These are phyloP conservation scores for Meriones unguiculatus DNA, from an alignment of 2,113 vertebrate genomes.

Conservation along the genomic window DNA sequence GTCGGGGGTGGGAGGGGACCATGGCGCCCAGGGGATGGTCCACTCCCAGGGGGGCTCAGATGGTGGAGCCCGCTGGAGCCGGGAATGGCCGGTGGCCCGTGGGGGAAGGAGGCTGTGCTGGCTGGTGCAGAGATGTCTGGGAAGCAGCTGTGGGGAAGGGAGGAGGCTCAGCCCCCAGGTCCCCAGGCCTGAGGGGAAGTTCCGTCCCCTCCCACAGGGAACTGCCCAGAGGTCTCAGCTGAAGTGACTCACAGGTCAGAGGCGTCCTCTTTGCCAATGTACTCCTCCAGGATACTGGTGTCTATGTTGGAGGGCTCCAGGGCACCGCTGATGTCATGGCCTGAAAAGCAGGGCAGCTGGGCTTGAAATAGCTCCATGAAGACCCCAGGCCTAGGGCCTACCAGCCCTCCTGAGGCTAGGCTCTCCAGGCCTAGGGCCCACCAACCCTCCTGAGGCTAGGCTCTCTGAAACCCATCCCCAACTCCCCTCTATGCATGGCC, in stretches of 20 bases:
- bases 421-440: background rate
- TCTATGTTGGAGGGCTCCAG: constrained; percentile 98
- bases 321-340: constrained; percentile 98
- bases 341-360: constrained; percentile 83
- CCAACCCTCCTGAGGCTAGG: background rate
- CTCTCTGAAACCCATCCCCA: background rate
- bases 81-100: constrained; percentile 80
- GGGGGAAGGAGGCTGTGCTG: constrained; percentile 88
- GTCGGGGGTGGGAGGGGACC: constrained; percentile 84
- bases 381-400: background rate
- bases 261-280: constrained; percentile 99
- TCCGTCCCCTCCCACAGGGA: background rate
- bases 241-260: constrained; percentile 94
- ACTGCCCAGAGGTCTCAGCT: background rate
- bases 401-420: background rate
- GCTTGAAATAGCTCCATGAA: background rate
- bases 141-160: constrained; percentile 93
- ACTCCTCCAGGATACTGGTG: constrained; percentile 99
- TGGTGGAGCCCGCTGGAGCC: constrained; percentile 84
- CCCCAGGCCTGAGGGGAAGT: background rate
- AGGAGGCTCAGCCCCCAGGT: constrained; percentile 59
- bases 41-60: constrained; percentile 83
- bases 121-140: constrained; percentile 94
- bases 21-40: constrained; percentile 84
- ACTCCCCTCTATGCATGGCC: fast-evolving